Conservation (phyloP, 2,888 invertebrate species). For the Agelastica alni region DNA sequence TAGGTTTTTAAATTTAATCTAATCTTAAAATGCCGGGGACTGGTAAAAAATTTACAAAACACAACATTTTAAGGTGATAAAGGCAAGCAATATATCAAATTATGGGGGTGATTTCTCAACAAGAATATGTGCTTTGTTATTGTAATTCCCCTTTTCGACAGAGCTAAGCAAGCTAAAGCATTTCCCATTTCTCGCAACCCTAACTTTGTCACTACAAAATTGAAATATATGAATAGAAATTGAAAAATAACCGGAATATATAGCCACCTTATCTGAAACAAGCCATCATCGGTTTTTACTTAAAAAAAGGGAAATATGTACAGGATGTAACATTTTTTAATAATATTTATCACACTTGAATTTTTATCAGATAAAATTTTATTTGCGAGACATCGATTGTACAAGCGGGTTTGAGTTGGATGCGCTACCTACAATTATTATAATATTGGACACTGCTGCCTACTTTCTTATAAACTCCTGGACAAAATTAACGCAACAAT, state of each 20-base stretch:
- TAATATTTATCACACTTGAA: background rate
- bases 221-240: conserved; percentile 33
- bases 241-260: conserved; percentile 32
- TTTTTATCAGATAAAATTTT: conserved; percentile 1
- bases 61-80: conserved; percentile 21
- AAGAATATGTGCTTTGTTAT: conserved; percentile 32
- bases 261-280: conserved; percentile 24
- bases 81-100: conserved; percentile 21
- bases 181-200: conserved; percentile 32
- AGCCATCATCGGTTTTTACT: conserved; percentile 22
- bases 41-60: conserved; percentile 3
- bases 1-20: background rate
- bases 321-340: conserved; percentile 5
- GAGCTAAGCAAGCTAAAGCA: conserved; percentile 28
- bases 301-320: conserved; percentile 6
- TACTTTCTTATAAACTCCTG: too few species aligned
- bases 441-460: too few species aligned
- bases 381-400: background rate
- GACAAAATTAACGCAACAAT: too few species aligned
- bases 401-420: too few species aligned
- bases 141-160: conserved; percentile 30
- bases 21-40: background rate
- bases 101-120: conserved; percentile 29
- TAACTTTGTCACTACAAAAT: conserved; percentile 31
- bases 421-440: too few species aligned